These are phyloP conservation scores for Porites cylindrica DNA, from an alignment of 92 coral and sea anemone species.

Conservation along the genomic window DNA sequence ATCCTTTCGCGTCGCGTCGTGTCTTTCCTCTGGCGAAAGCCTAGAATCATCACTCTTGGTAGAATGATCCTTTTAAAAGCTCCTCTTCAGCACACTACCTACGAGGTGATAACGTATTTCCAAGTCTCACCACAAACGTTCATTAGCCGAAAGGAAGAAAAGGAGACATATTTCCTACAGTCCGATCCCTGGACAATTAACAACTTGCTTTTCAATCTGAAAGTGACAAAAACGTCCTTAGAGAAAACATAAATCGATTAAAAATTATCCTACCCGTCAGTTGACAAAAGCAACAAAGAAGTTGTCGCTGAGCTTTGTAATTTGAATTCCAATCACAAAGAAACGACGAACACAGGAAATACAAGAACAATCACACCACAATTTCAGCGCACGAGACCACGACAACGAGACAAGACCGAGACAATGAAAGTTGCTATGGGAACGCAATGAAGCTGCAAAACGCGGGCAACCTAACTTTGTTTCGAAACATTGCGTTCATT, in stretches of 20 bases:
- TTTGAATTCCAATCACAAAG: conserved; percentile 22
- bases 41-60: conserved; percentile 6
- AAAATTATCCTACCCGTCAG: conserved; percentile 14
- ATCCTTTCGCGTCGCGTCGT: not conserved
- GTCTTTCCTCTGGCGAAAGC: not conserved
- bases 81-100: conserved; percentile 16
- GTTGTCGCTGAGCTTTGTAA: conserved; percentile 16
- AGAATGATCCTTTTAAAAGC: not conserved
- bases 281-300: conserved; percentile 42
- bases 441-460: conserved; percentile 12
- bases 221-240: conserved; percentile 14
- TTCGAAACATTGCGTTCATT: not conserved
- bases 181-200: conserved; percentile 9
- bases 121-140: not conserved
- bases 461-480: conserved; percentile 14
- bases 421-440: conserved; percentile 37
- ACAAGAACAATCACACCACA: not conserved
- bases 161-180: not conserved
- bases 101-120: conserved; percentile 11
- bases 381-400: not conserved
- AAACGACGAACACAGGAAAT: not conserved
- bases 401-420: not conserved
- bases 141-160: not conserved
- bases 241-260: conserved; percentile 9
- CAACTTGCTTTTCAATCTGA: not conserved